phyloP scores from a whole-genome alignment of 2,797 vertebrate genomes.

The Meda fulgida region DNA sequence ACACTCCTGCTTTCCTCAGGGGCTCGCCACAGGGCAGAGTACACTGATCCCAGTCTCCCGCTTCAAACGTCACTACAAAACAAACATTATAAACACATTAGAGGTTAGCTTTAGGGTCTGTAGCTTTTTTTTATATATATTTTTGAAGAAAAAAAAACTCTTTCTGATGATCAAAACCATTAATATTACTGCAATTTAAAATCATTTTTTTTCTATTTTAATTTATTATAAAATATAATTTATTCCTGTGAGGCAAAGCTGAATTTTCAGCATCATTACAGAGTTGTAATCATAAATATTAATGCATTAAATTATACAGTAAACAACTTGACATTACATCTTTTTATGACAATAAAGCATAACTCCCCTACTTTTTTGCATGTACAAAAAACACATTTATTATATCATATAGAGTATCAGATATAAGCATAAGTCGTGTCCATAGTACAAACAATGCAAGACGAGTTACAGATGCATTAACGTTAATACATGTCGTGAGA shows the following conservation, averaged over 20 bases:
- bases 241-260: not conserved
- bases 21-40: conserved; percentile 74
- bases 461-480: not conserved
- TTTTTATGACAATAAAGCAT: not conserved
- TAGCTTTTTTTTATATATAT: too few relatives aligned
- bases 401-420: not conserved
- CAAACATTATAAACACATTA: conserved; percentile 1
- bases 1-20: conserved; percentile 34
- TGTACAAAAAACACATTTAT: not conserved
- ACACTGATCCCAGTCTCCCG: conserved; percentile 82
- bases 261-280: not conserved
- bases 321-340: not conserved
- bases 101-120: not conserved
- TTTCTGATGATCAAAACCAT: not conserved
- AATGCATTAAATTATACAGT: not conserved
- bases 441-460: not conserved
- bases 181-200: not conserved
- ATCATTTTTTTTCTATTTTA: not conserved
- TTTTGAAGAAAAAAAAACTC: too few relatives aligned
- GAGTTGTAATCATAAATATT: not conserved
- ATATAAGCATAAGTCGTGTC: not conserved
- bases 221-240: not conserved
- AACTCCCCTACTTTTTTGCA: not conserved
- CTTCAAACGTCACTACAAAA: conserved; percentile 88
- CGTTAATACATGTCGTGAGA: not conserved